Base-by-base conservation (phyloP, 1,140 invertebrate species). In the Drosophila navojoa region DNA sequence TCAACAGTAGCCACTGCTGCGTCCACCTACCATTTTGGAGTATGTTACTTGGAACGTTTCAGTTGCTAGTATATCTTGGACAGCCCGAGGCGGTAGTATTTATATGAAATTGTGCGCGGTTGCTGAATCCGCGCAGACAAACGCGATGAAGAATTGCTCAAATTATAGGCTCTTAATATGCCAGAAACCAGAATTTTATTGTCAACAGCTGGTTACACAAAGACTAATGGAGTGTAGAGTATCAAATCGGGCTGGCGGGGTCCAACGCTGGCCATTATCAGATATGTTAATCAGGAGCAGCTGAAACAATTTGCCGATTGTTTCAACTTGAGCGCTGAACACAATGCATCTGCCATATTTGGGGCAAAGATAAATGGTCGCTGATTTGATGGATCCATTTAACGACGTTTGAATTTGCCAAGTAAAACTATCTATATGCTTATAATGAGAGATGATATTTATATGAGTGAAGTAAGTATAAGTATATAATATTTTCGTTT, bases 121-220 rank as follows among this genome's bases (percentile, higher is more conserved):
- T 71, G 66, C 52, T 53, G 40, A 50, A 22, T 60, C 50, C 11
- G 71, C 11, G 71, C 49, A 57, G 40, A 32, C 42, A 40, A 67
- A 62, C 57, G 22, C 45, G 62, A 66, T 71, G 64, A 71, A 82
- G 84, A 82, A 76, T 77, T 76, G 76, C 66, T 68, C 66, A 89
- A 73, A 82, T 87, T 69, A 69, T 61, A 66, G 84, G 77, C 82
- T 89, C 40, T 81, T 87, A 87, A 86, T 79, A 82, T 87, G 82
- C 75, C 71, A 86, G 75, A 86, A 86, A 86, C 81, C 82, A 86
- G 81, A 86, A 86, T 86, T 86, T 79, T 64, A 86, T 68, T 70
- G 63, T 69, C 60, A 71, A 57, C 49, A 57, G 62, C 15, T 71
- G 53, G 49, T 54, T 67, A 72, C 59, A 63, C 68, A 70, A 55